Evolutionary conservation across 1,140 invertebrate species (phyloP).

Genomic region (Sarcophaga peregrina): DNA sequence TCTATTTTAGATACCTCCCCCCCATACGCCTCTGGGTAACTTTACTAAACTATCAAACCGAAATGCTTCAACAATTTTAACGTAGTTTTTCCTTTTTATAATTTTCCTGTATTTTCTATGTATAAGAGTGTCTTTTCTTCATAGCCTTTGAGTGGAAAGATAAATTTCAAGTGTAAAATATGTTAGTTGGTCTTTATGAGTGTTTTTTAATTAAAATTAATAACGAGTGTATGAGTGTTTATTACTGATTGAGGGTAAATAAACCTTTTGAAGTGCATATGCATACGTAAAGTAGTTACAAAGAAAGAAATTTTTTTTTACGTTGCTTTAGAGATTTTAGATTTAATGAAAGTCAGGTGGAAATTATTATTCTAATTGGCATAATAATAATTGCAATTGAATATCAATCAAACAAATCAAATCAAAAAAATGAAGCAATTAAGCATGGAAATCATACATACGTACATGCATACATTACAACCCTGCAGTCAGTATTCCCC

Average conservation of each 20-base stretch:
- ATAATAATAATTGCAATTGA: no score
- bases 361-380: no score
- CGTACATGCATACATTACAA: no score
- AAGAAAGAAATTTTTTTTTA: neutral
- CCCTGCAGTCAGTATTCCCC: no score
- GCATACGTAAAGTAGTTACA: neutral
- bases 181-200: neutral
- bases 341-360: no score
- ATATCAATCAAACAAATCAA: no score
- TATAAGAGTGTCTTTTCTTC: neutral
- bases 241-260: neutral
- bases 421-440: no score
- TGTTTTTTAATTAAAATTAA: neutral
- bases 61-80: neutral
- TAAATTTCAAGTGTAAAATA: constrained; percentile 16
- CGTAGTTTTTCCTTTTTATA: neutral
- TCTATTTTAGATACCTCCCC: neutral
- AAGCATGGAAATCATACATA: no score
- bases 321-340: no score
- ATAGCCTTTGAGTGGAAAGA: neutral
- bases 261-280: neutral
- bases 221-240: neutral
- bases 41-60: neutral
- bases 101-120: neutral
- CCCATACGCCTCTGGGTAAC: neutral